phyloP scores from a whole-genome alignment of 2,113 vertebrate species.

The Pseudorasbora parva region DNA sequence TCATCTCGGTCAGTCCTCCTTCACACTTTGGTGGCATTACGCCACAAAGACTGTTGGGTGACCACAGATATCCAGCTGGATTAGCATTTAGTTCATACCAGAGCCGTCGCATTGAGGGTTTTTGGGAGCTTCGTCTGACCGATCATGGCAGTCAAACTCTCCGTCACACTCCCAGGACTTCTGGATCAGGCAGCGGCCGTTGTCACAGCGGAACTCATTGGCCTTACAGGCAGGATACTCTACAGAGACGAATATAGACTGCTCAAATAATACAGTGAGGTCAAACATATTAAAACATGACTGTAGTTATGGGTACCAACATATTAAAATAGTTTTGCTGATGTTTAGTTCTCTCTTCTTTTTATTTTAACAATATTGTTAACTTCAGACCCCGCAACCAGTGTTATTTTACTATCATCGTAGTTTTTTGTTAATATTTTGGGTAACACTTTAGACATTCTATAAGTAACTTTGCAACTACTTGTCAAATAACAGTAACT shows the following conservation, averaged over 20 bases:
- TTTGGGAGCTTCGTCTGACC: constrained; percentile 90
- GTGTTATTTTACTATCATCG: background rate
- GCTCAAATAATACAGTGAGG: background rate
- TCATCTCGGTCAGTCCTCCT: background rate
- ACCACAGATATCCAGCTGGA: background rate
- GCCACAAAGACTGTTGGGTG: background rate
- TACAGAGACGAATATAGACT: constrained; percentile 57
- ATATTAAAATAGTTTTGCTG: background rate
- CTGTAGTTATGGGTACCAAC: background rate
- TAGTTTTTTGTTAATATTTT: background rate
- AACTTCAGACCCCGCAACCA: background rate
- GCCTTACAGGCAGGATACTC: constrained; percentile 90
- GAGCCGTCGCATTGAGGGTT: constrained; percentile 85
- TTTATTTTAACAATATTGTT: background rate
- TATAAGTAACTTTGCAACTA: no score
- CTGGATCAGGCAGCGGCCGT: constrained; percentile 92
- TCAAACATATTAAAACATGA: background rate
- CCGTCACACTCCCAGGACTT: constrained; percentile 92
- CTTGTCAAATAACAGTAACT: no score
- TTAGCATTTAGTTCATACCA: constrained; percentile 71
- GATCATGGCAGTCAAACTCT: constrained; percentile 94
- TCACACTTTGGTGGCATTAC: background rate
- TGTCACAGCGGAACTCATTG: constrained; percentile 91
- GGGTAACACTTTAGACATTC: no score
- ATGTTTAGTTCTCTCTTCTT: background rate